Evolutionary conservation across 2,888 invertebrate genomes (phyloP).

Genomic region (Orthosia incerta): DNA sequence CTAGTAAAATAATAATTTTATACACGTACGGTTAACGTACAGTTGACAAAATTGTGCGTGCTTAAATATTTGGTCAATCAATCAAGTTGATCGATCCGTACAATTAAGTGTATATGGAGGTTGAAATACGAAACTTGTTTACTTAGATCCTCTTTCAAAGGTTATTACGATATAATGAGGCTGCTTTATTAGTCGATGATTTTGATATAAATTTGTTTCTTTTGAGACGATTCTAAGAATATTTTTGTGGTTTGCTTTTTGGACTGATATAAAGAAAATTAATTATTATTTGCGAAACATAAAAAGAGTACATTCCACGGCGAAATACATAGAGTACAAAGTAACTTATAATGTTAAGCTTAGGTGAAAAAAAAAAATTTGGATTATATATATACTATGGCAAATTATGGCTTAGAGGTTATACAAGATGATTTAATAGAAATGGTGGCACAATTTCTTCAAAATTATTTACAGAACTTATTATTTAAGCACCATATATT

Average conservation of each 20-base stretch:
- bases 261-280: not conserved
- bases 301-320: not conserved
- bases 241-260: not conserved
- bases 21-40: not conserved
- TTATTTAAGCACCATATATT: too few relatives aligned
- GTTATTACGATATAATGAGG: constrained; percentile 4
- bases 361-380: too few relatives aligned
- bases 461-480: not conserved
- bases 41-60: constrained; percentile 28
- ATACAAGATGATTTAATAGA: too few relatives aligned
- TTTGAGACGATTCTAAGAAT: not conserved
- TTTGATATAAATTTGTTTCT: not conserved
- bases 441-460: not conserved
- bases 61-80: constrained; percentile 48
- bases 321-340: not conserved
- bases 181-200: not conserved
- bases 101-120: constrained; percentile 30
- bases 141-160: constrained; percentile 32
- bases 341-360: too few relatives aligned
- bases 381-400: too few relatives aligned
- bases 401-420: too few relatives aligned
- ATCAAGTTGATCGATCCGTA: constrained; percentile 56
- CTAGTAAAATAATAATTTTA: not conserved
- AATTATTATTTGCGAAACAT: too few relatives aligned
- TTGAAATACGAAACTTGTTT: constrained; percentile 47